Conservation (phyloP, 2,888 invertebrate genomes). For the Drosophila parthenogenetica region DNA sequence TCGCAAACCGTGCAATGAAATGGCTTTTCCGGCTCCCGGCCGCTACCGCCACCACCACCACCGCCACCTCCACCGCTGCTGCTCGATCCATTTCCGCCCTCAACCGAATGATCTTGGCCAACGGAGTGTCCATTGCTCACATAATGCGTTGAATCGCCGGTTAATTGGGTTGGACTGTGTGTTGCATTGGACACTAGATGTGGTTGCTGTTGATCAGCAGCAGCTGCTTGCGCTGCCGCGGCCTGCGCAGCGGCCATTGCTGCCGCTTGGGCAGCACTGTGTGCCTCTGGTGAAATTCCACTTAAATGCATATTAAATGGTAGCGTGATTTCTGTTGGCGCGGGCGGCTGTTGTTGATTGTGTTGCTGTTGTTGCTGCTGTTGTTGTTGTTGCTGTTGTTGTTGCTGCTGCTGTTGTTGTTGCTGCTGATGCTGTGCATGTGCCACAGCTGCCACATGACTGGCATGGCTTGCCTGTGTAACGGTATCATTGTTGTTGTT, state of each 20-base stretch:
- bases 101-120: constrained; percentile 62
- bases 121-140: constrained; percentile 67
- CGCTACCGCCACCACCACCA: constrained; percentile 43
- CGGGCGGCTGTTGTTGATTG: constrained; percentile 78
- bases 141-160: constrained; percentile 67
- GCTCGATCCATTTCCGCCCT: constrained; percentile 59
- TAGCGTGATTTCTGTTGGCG: constrained; percentile 82
- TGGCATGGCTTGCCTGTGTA: constrained; percentile 71
- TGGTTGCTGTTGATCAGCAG: constrained; percentile 76
- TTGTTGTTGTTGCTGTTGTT: constrained; percentile 63
- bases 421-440: constrained; percentile 73
- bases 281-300: constrained; percentile 82
- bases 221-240: constrained; percentile 83
- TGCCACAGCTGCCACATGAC: constrained; percentile 68
- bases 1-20: constrained; percentile 85
- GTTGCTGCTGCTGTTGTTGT: constrained; percentile 66
- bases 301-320: constrained; percentile 83
- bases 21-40: constrained; percentile 83
- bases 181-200: constrained; percentile 79
- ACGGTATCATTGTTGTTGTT: constrained; percentile 79
- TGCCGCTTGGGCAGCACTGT: constrained; percentile 83
- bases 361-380: constrained; percentile 77
- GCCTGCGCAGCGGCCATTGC: constrained; percentile 84
- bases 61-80: constrained; percentile 47
- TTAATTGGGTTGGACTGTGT: constrained; percentile 76